Evolutionary conservation across 2,888 invertebrate genomes (phyloP), one percentile per base, ranked within the genome.

Genomic region (Suillia variegata): DNA sequence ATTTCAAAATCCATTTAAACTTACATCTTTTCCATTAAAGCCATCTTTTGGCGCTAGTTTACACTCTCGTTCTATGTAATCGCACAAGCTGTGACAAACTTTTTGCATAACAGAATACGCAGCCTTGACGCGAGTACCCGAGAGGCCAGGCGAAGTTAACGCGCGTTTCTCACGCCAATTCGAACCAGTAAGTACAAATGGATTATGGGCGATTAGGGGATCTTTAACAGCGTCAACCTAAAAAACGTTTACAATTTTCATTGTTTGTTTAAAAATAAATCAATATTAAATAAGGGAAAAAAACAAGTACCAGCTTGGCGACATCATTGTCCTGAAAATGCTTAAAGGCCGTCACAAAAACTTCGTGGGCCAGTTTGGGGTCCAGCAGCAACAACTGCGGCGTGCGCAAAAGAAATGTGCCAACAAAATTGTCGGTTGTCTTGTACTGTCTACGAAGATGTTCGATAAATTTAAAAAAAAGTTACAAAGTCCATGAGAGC

Each of bases 151-250:
- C 0, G 85, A 83, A 48, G 86, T 69, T 62, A 84, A 82, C 1
- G 76, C 70, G 12, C 87, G 79, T 6, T 83, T 75, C 5, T 75
- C 74, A 34, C 83, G 83, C 86, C 87, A 85, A 65, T 82, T 79
- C 13, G 80, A 74, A 1, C 84, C 84, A 33, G 79, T 81, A 18
- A 85, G 69, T 3, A 80, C 70, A 63, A 87, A 85, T 0, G 85
- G 84, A 78, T 85, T 84, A 62, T 80, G 80, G 0, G 80, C 77
- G 2, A 83, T 67, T 1, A 87, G 64, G 0, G 83, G 83, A 62
- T 87, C 86, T 31, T 72, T 70, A 15, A 75, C 61, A 34, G 77
- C 80, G 62, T 84, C 79, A 12, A 83, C 63, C 67, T 76, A 64
- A 4, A 63, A 51, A 50, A 21, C 2, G 6, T 45, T 45, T 45